Conservation (phyloP, 1,140 invertebrate species). For the Sminthurides bifidus region DNA sequence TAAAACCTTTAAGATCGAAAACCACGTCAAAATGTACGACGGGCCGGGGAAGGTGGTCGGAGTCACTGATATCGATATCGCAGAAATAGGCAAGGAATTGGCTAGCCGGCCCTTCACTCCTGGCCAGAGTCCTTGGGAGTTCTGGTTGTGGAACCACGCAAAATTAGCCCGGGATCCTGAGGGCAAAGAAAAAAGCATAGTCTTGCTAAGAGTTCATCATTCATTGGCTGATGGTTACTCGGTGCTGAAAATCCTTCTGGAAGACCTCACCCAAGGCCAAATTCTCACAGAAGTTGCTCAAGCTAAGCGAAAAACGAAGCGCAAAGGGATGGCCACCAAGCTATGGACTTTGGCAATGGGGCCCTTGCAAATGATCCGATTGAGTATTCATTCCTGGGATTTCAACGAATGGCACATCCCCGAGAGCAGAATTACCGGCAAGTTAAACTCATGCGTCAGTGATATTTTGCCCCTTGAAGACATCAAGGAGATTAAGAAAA, state of each 20-base stretch:
- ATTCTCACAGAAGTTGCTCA: not conserved
- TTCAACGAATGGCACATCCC: conserved; percentile 16
- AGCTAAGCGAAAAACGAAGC: not conserved
- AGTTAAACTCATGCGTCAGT: conserved; percentile 5
- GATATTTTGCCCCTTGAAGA: conserved; percentile 7
- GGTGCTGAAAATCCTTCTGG: conserved; percentile 15
- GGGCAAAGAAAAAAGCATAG: not conserved
- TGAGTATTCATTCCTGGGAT: conserved; percentile 13
- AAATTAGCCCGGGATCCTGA: not conserved
- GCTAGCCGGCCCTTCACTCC: conserved; percentile 3
- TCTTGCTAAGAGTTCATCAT: conserved; percentile 18
- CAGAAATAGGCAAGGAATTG: conserved; percentile 7
- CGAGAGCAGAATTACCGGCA: not conserved
- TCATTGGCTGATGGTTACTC: conserved; percentile 17
- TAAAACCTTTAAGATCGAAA: conserved; percentile 13
- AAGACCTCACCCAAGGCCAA: conserved; percentile 9
- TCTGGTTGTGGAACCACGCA: conserved; percentile 10
- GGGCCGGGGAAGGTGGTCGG: not conserved
- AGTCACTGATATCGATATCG: conserved; percentile 1
- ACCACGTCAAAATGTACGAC: conserved; percentile 13
- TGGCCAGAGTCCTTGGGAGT: conserved; percentile 19
- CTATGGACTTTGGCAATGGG: not conserved
- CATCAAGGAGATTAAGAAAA: conserved; percentile 22
- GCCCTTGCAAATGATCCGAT: conserved; percentile 15
- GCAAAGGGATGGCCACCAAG: not conserved